Evolutionary conservation across 1,140 invertebrate species (phyloP).

Genomic region (Meteorus sp.): DNA sequence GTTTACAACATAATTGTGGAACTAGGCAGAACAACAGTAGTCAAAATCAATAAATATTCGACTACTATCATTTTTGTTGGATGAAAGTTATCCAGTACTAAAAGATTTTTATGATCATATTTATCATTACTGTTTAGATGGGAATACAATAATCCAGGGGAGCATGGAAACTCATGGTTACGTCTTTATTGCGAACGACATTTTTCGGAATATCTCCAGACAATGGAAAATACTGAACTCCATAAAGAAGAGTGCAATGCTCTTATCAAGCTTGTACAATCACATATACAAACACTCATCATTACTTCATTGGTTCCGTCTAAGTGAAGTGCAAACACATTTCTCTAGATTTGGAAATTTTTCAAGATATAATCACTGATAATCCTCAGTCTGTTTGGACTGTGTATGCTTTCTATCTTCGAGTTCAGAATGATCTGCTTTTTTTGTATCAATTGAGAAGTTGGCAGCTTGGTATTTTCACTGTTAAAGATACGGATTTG

Average conservation of each 20-base stretch:
- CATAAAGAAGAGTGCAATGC: conserved; percentile 37
- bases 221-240: conserved; percentile 37
- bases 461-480: no score
- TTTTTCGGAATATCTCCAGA: conserved; percentile 51
- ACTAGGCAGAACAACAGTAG: no score
- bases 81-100: no score
- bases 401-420: no score
- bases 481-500: no score
- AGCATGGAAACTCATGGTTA: conserved; percentile 50
- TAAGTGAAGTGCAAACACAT: conserved; percentile 34
- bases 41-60: no score
- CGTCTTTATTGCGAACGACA: conserved; percentile 52
- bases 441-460: no score
- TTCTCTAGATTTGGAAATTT: neutral
- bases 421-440: no score
- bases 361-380: no score
- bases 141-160: conserved; percentile 40
- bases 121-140: conserved; percentile 42
- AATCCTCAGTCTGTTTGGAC: no score
- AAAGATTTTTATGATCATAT: neutral
- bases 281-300: conserved; percentile 39
- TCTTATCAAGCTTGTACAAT: conserved; percentile 35
- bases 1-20: no score
- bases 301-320: conserved; percentile 42
- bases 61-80: no score